Base-by-base conservation (phyloP, 2,888 invertebrate genomes). In the Boloria euphrosyne region DNA sequence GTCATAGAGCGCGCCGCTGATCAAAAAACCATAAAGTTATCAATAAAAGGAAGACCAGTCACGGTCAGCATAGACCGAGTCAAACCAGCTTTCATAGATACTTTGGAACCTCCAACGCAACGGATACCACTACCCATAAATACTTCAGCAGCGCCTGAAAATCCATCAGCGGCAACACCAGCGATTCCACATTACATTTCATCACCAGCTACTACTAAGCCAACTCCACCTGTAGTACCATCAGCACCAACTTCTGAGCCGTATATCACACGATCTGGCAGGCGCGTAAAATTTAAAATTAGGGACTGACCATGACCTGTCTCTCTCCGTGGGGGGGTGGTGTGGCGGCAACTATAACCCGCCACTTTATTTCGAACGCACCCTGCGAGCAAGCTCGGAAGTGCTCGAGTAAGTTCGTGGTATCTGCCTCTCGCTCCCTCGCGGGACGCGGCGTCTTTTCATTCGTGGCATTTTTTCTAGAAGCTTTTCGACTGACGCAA, bases 1-100 rank as follows among this genome's bases (percentile, higher is more conserved):
- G 54, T 69, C 51, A 1, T 67, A 13, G 46, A 63, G 18, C 52
- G 65, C 4, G 13, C 58, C 43, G 17, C n/a, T 4, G 69, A 69
- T 43, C 58, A 57, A 2, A 66, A 66, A 22, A 69, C 63, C 3
- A 7, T 71, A 10, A 66, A 62, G 5, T 7, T 67, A 2, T 31
- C 59, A 10, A 13, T 62, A 10, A 67, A 62, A 43, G 69, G 67
- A 1, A 70, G 49, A 38, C 61, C 44, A 4, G 22, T 16, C 16
- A 31, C n/a, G 6, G 54, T 54, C 2, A 54, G 38, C 16, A 31
- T 54, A 7, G 38, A 54, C 16, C 54, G 54, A 3, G 31, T 54
- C 2, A 54, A 54, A 16, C 54, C 38, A n/a, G 54, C 54, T 13
- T 54, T 38, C 16, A n/a, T 31, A 13, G 53, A 31, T 13, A n/a